phyloP scores from a whole-genome alignment of 2,888 invertebrate species.

The Melanophora roralis region DNA sequence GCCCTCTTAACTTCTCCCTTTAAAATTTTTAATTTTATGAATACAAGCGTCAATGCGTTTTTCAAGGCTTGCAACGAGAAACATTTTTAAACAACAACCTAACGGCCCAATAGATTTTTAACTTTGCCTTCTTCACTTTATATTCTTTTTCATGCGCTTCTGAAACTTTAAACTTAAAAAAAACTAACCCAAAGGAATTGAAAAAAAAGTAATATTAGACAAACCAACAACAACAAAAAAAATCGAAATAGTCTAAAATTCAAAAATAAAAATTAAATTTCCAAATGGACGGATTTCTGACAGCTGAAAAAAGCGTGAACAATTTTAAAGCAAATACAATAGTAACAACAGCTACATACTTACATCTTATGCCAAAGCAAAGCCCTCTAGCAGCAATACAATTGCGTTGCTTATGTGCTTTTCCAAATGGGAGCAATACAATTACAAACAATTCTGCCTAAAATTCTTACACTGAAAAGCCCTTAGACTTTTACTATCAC shows the following conservation, averaged over 20 bases:
- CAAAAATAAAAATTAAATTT: conserved; percentile 69
- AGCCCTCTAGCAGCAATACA: neutral
- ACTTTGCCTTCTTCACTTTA: too few species aligned
- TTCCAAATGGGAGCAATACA: conserved; percentile 45
- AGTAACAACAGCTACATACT: neutral
- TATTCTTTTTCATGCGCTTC: conserved; percentile 3
- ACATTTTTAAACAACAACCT: too few species aligned
- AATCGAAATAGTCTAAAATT: conserved; percentile 15
- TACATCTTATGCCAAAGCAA: neutral
- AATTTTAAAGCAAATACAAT: conserved; percentile 63
- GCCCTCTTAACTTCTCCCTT: too few species aligned
- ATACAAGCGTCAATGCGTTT: too few species aligned
- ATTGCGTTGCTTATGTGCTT: neutral
- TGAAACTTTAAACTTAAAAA: conserved; percentile 2
- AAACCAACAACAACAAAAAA: neutral
- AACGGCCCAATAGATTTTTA: too few species aligned
- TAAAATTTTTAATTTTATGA: too few species aligned
- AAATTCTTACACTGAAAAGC: conserved; percentile 13
- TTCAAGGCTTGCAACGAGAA: too few species aligned
- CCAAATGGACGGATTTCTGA: conserved; percentile 66
- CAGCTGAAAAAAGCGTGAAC: conserved; percentile 71
- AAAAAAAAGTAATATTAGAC: conserved; percentile 12
- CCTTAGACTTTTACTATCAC: conserved; percentile 28
- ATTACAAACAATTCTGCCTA: conserved; percentile 36
- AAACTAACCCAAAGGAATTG: conserved; percentile 37